Conservation (phyloP, 2,888 invertebrate species). For the Hirudinaria manillensis region DNA sequence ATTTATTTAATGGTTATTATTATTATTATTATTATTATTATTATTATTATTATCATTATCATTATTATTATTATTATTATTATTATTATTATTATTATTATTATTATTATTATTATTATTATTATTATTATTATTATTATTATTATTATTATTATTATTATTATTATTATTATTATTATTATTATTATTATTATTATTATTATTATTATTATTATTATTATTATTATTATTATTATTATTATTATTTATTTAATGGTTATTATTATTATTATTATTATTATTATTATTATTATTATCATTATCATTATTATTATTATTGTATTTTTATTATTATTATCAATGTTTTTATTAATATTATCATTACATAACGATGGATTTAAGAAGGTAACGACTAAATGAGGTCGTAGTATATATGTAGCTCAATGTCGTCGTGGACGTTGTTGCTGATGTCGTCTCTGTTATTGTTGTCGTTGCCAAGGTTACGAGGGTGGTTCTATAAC, state of each 20-base stretch:
- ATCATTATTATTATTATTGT: too few relatives aligned
- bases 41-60: neutral
- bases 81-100: neutral
- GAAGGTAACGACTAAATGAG: too few relatives aligned
- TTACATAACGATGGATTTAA: too few relatives aligned
- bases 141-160: neutral
- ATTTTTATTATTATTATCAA: too few relatives aligned
- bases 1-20: neutral
- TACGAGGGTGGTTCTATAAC: neutral
- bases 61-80: neutral
- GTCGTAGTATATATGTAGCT: neutral
- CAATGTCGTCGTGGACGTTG: neutral
- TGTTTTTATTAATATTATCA: too few relatives aligned
- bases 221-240: neutral
- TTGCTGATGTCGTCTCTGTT: neutral
- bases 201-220: neutral
- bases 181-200: neutral
- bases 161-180: neutral
- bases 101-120: neutral
- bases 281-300: neutral
- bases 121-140: neutral
- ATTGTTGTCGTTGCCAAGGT: slow-evolving; percentile 27
- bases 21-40: neutral
- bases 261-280: slow-evolving; percentile 13
- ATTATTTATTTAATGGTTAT: neutral